Conservation (phyloP, 2,113 vertebrate species). For the Podilymbus podiceps region DNA sequence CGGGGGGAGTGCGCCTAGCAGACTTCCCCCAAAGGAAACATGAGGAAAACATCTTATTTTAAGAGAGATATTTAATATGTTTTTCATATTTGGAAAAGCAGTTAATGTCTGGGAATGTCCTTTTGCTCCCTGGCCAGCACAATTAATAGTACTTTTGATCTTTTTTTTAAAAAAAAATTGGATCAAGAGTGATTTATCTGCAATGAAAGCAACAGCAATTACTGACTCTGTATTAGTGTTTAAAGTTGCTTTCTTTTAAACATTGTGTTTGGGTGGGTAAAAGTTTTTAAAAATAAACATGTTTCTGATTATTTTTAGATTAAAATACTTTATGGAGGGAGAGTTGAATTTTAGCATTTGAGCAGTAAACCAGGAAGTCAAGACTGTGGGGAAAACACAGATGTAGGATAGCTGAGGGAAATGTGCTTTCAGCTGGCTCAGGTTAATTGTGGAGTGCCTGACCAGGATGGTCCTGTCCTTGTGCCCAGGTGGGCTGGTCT, state of each 20-base stretch:
- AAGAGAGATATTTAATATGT: constrained; percentile 73
- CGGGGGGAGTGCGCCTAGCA: constrained; percentile 29
- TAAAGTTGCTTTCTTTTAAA: constrained; percentile 69
- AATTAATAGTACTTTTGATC: constrained; percentile 53
- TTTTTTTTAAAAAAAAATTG: not conserved
- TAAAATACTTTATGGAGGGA: constrained; percentile 35
- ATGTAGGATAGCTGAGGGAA: constrained; percentile 10
- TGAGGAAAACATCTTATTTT: constrained; percentile 73
- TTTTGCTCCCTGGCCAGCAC: constrained; percentile 69
- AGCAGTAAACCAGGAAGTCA: constrained; percentile 54
- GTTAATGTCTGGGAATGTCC: constrained; percentile 73
- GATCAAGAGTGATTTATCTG: constrained; percentile 75
- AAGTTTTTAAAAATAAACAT: constrained; percentile 67
- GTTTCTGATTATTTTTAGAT: constrained; percentile 72
- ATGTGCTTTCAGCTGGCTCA: not conserved
- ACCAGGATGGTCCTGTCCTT: rapidly evolving
- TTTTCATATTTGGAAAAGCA: constrained; percentile 76
- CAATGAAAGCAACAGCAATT: constrained; percentile 65
- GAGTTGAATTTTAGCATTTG: constrained; percentile 36
- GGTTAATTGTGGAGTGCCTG: not conserved
- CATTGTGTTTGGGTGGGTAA: constrained; percentile 69
- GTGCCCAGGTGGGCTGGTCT: not conserved
- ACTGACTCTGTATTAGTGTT: constrained; percentile 65
- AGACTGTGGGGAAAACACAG: not conserved
- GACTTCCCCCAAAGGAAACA: constrained; percentile 61